Base-by-base conservation (phyloP, 2,797 vertebrate species). In the Benthosema pterotum region DNA sequence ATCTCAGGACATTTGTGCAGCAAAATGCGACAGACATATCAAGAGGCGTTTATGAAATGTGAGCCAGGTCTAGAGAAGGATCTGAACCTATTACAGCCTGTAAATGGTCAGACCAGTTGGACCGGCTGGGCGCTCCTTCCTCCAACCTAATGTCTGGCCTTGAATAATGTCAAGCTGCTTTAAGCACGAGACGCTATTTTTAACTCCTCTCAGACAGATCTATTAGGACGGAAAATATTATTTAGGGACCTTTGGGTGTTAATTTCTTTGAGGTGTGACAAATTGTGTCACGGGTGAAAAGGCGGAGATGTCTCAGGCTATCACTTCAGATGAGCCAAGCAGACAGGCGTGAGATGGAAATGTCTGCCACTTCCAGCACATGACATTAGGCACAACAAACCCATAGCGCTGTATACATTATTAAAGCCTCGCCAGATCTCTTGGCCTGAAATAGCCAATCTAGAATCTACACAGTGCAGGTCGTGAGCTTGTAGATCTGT, bases 261-360 rank as follows among this genome's bases (percentile, higher is more conserved):
- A 81, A 88, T 88, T 79, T 81, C 62, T 75, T 60, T 65, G 77
- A 84, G 77, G 79, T 84, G 81, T 80, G 82, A 82, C 72, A 78
- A 82, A 90, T 83, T 80, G 80, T 82, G 68, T 60, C 55, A 73
- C 43, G 18, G 73, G 80, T 74, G 63, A 53, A 60, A 75, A 74
- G 60, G 70, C 69, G 11, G 32, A 46, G 60, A 84, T 38, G 78
- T 79, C 74, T 85, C 72, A 71, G 75, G 71, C 77, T 70, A 74
- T 85, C 83, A 69, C 74, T 82, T 65, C 63, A 73, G 71, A 81
- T 78, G 82, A 87, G 82, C 18, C 64, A 18, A 67, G 71, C 76
- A 75, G 87, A 88, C 84, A 86, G 69, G 83, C 84, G 75, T 87
- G 75, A 75, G 83, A 85, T 81, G 72, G 69, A 79, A 67, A 67